Conservation (phyloP, 2,797 vertebrate genomes). For the Hirundo rustica region DNA sequence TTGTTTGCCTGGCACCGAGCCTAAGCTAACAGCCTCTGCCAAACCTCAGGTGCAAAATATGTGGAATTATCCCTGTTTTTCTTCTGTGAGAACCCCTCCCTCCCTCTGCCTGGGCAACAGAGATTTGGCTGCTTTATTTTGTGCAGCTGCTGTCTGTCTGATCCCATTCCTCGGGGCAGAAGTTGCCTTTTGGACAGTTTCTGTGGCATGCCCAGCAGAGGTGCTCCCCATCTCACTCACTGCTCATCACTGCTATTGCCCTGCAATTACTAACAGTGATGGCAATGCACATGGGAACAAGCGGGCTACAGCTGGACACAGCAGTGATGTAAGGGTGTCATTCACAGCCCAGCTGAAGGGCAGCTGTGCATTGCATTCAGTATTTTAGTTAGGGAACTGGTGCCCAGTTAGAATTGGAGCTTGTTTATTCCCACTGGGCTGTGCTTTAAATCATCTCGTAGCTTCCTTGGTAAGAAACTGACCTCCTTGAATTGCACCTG, state of each 20-base stretch:
- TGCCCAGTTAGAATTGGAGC: not conserved
- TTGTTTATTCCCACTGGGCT: not conserved
- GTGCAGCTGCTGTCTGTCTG: not conserved
- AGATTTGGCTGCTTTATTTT: not conserved
- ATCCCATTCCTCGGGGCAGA: not conserved
- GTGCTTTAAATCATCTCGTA: constrained; percentile 8
- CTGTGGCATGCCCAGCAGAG: not conserved
- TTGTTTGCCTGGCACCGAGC: constrained; percentile 23
- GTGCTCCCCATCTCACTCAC: not conserved
- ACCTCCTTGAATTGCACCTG: not conserved
- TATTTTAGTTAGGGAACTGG: not conserved
- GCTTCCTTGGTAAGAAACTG: not conserved
- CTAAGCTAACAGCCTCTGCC: constrained; percentile 37
- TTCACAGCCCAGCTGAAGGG: not conserved
- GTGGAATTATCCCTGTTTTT: not conserved
- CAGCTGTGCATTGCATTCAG: not conserved
- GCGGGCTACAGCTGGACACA: not conserved
- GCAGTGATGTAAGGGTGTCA: not conserved
- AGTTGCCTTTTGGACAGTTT: not conserved
- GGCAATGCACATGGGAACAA: not conserved
- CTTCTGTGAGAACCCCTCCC: not conserved
- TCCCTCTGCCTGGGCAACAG: constrained; percentile 3
- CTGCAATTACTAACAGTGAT: not conserved
- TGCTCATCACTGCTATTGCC: not conserved
- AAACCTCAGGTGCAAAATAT: constrained; percentile 39